A percentile compares a stretch with the other conserved stretches of the same genome.
phyloP scores from a whole-genome alignment of 1,140 invertebrate species.

The Anoplophora glabripennis region DNA sequence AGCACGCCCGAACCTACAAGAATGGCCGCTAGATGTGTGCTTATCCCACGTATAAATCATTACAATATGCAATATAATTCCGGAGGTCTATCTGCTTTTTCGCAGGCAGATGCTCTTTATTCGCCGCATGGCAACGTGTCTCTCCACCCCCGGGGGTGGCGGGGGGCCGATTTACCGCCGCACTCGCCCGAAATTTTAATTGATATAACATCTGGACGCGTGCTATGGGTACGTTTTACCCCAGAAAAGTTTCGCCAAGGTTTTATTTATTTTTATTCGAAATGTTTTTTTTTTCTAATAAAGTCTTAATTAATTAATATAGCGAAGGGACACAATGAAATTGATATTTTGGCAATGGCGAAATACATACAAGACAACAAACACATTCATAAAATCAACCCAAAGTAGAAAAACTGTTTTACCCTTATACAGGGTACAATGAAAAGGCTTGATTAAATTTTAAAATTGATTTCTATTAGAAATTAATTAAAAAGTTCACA shows the following conservation, averaged over 20 bases:
- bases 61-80: constrained; percentile 52
- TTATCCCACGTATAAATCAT: constrained; percentile 51
- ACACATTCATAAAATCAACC: too few species aligned
- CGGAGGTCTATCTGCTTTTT: constrained; percentile 51
- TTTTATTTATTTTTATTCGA: too few species aligned
- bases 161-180: background rate
- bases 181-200: background rate
- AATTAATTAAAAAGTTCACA: too few species aligned
- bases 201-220: background rate
- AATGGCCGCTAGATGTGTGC: constrained; percentile 50
- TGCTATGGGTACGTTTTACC: background rate
- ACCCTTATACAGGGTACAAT: too few species aligned
- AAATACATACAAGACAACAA: too few species aligned
- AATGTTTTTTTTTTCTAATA: too few species aligned
- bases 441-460: too few species aligned
- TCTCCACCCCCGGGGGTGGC: background rate
- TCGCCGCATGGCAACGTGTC: constrained; percentile 9
- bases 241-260: background rate
- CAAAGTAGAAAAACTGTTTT: too few species aligned
- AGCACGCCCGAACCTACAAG: constrained; percentile 49
- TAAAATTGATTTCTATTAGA: too few species aligned
- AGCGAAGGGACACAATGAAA: too few species aligned
- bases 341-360: too few species aligned
- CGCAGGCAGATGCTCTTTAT: constrained; percentile 51
- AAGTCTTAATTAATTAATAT: too few species aligned